Evolutionary conservation across 92 coral and sea anemone species (phyloP), one percentile per base, ranked within the genome.

Genomic region (Nematostella vectensis): DNA sequence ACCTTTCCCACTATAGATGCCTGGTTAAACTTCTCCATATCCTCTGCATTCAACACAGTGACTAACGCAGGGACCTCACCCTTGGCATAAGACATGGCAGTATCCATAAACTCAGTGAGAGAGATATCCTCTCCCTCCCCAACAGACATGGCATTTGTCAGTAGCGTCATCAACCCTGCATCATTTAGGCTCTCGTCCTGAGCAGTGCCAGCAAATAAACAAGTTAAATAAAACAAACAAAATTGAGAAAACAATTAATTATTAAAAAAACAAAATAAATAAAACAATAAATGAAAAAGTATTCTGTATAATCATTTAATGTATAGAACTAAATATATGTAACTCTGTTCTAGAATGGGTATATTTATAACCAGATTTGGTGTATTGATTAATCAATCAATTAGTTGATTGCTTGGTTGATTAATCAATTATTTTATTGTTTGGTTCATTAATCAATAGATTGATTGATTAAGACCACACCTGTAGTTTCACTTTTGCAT

Each of bases 11-110:
- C 9, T 4, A 48, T 27, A n/a, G 85, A 77, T 18, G 91, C 69
- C 58, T 77, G 72, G 0, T 78, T 63, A 61, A 55, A 83, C 15
- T 72, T 66, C 4, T 58, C 91, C 80, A 83, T 72, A 43, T 83
- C 91, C 25, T 72, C 78, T 59, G 77, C 61, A 45, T 65, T 75
- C 47, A 83, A 67, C 11, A 83, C 67, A 15, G 67, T 69, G 27
- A 78, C 81, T 54, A 83, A 65, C 54, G 77, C 81, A 1, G 91
- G 85, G 8, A 83, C 78, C 0, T 72, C 91, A 1, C 91, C 85
- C 55, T 68, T 77, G 28, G 80, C 76, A 69, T 83, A 83, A 22
- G 78, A 75, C 91, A 78, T 58, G 22, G 80, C 78, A 1, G 91
- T 78, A 62, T 72, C 84, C 61, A 66, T 61, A 13, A 83, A 48